Percentiles rank a stretch among this genome's conserved stretches.
Evolutionary conservation across 2,797 vertebrate genomes (phyloP).

Genomic region (Philypnodon macrostomus): DNA sequence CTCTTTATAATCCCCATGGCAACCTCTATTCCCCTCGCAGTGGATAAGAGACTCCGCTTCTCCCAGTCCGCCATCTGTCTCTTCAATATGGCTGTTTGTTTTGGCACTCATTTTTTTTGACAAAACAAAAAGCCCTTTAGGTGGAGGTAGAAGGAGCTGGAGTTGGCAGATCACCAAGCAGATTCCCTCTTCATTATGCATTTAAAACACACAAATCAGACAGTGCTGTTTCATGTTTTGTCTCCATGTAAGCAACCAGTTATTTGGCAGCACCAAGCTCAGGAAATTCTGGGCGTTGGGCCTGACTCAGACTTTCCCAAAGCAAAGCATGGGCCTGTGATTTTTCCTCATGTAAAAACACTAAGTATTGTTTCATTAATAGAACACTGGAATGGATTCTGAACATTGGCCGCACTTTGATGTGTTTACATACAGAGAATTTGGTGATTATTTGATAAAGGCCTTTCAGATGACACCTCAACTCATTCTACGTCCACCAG

Average conservation of each 20-base stretch:
- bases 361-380: constrained; percentile 7
- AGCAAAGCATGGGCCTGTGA: constrained; percentile 35
- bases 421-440: background rate
- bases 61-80: constrained; percentile 71
- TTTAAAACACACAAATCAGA: constrained; percentile 67
- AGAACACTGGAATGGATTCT: constrained; percentile 24
- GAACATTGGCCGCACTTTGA: constrained; percentile 5
- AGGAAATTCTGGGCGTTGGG: constrained; percentile 35
- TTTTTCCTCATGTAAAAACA: constrained; percentile 25
- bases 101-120: constrained; percentile 19
- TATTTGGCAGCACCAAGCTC: constrained; percentile 55
- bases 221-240: constrained; percentile 66
- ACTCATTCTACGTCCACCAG: too few relatives aligned
- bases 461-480: too few relatives aligned
- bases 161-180: constrained; percentile 65
- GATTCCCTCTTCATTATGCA: constrained; percentile 74
- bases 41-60: constrained; percentile 53
- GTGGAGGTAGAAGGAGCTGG: constrained; percentile 43
- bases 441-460: too few relatives aligned
- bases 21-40: constrained; percentile 59
- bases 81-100: constrained; percentile 67
- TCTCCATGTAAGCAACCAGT: constrained; percentile 67
- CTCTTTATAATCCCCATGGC: constrained; percentile 69
- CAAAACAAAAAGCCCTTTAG: constrained; percentile 34
- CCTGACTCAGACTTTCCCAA: constrained; percentile 31